Conservation (phyloP, 2,888 invertebrate genomes). For the Siphonodentalium dalli region DNA sequence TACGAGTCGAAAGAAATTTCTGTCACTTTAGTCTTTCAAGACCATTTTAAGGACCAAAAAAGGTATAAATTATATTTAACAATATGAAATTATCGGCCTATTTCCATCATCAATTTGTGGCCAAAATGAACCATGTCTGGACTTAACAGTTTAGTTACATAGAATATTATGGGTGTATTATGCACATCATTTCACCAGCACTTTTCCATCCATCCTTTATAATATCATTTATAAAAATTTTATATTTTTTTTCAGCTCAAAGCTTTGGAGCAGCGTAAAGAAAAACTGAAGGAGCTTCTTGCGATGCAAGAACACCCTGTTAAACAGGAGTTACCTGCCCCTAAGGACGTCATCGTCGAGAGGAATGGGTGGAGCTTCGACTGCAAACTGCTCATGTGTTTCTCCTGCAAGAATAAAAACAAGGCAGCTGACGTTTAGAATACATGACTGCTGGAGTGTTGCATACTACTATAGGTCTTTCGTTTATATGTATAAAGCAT, state of each 20-base stretch:
- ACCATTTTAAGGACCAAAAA: too few species aligned
- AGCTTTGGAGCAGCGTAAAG: conserved; percentile 65
- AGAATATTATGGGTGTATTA: not conserved
- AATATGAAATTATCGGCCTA: too few species aligned
- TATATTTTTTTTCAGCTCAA: conserved; percentile 41
- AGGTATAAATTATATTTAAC: too few species aligned
- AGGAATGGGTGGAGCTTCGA: conserved; percentile 70
- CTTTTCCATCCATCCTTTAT: not conserved
- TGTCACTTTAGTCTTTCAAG: too few species aligned
- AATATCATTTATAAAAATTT: not conserved
- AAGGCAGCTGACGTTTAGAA: conserved; percentile 44
- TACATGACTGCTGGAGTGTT: too few species aligned
- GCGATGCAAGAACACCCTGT: conserved; percentile 65
- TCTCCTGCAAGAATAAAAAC: conserved; percentile 42
- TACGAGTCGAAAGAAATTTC: too few species aligned
- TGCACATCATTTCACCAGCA: not conserved
- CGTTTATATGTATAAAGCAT: too few species aligned
- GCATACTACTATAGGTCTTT: too few species aligned
- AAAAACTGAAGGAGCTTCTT: conserved; percentile 49
- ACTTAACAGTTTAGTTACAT: too few species aligned
- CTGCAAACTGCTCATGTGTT: conserved; percentile 66
- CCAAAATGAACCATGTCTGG: too few species aligned
- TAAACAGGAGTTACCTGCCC: conserved; percentile 68
- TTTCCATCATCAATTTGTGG: too few species aligned
- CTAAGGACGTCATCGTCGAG: conserved; percentile 69